These are phyloP conservation scores for Coelopa frigida DNA, from an alignment of 1,140 invertebrate species.

Conservation along the genomic window DNA sequence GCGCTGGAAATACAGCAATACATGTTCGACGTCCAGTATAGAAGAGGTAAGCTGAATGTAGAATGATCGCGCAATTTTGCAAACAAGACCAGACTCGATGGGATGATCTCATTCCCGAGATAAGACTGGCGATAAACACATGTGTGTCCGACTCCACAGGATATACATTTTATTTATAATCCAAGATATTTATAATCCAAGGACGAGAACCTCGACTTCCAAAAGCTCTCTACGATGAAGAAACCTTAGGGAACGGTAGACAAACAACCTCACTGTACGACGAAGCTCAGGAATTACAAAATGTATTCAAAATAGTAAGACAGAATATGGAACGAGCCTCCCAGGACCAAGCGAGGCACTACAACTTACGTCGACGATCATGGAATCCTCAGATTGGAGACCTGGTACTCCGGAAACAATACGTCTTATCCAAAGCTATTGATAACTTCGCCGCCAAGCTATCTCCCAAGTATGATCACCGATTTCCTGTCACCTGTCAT, in stretches of 20 bases:
- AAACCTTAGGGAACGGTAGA: neutral
- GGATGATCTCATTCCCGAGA: conserved; percentile 5
- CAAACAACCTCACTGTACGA: neutral
- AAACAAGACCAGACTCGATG: too few relatives aligned
- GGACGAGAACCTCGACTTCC: conserved; percentile 8
- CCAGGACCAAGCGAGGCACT: neutral
- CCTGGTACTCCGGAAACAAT: neutral
- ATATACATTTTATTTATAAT: too few relatives aligned
- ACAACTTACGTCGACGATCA: conserved; percentile 3
- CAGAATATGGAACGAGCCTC: neutral
- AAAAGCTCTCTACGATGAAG: conserved; percentile 1
- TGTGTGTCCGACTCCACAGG: conserved; percentile 4
- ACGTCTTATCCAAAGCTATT: neutral
- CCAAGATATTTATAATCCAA: neutral
- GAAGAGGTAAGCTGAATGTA: neutral
- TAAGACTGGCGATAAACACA: conserved; percentile 3
- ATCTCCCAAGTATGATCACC: neutral
- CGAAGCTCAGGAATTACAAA: neutral
- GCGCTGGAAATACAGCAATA: too few relatives aligned
- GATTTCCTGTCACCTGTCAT: neutral
- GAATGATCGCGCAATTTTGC: neutral
- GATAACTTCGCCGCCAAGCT: conserved; percentile 8
- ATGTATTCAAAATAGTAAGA: conserved; percentile 2
- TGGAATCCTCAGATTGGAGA: conserved; percentile 7
- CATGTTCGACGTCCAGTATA: too few relatives aligned